Conservation (phyloP, 2,113 vertebrate genomes). For the Euleptes europaea region DNA sequence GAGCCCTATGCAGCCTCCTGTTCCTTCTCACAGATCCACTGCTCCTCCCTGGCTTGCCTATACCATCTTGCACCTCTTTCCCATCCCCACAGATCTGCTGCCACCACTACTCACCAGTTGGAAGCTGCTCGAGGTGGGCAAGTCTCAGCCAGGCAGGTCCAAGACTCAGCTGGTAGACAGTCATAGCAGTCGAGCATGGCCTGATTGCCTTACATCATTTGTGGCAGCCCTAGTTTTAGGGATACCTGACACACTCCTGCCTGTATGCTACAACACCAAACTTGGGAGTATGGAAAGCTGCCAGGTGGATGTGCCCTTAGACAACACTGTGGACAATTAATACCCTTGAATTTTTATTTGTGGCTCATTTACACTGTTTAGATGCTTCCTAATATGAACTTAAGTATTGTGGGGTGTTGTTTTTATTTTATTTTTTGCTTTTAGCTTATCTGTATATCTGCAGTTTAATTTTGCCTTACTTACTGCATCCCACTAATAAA, state of each 20-base stretch:
- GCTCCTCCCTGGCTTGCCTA: too few species aligned
- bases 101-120: too few species aligned
- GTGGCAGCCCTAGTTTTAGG: not conserved
- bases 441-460: conserved; percentile 11
- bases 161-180: too few species aligned
- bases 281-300: not conserved
- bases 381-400: conserved; percentile 35
- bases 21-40: too few species aligned
- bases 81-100: too few species aligned
- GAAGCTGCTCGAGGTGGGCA: too few species aligned
- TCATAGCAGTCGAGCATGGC: too few species aligned
- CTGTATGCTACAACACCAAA: not conserved
- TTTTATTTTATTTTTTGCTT: conserved; percentile 16
- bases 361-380: conserved; percentile 20
- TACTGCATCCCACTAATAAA: conserved; percentile 6
- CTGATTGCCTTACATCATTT: too few species aligned
- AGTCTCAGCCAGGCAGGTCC: too few species aligned
- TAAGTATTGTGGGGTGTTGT: conserved; percentile 28
- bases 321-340: conserved; percentile 23
- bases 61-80: too few species aligned
- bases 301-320: not conserved
- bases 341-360: conserved; percentile 23
- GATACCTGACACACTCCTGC: not conserved
- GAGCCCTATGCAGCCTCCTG: too few species aligned
- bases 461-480: conserved; percentile 18